These are phyloP conservation scores for Micromys minutus DNA, from an alignment of 2,113 vertebrate species.

Conservation along the genomic window DNA sequence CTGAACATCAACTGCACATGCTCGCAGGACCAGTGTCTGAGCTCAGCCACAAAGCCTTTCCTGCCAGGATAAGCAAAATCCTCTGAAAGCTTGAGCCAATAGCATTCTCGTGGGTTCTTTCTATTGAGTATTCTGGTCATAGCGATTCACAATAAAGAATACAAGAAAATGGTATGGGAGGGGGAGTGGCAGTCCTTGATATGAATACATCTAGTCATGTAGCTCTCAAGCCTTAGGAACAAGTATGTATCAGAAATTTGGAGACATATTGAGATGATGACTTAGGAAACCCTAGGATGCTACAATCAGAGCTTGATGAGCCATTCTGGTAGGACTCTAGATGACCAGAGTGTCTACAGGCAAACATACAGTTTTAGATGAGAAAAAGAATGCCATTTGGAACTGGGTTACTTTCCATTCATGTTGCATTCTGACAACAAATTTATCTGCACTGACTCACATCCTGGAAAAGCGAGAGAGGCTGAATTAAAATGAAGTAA, in stretches of 20 bases:
- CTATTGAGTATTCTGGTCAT: neutral
- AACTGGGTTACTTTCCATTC: neutral
- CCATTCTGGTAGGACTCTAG: neutral
- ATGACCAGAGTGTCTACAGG: neutral
- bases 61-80: neutral
- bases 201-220: neutral
- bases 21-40: neutral
- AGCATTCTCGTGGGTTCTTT: neutral
- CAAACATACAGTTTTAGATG: neutral
- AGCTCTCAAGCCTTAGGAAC: neutral
- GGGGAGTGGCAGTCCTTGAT: neutral
- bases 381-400: neutral
- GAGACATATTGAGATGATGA: neutral
- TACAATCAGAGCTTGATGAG: neutral
- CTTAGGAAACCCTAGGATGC: neutral
- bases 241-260: neutral
- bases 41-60: neutral
- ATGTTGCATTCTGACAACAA: neutral
- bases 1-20: neutral
- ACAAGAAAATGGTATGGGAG: neutral
- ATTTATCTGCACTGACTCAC: neutral
- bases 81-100: neutral
- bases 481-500: neutral
- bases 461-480: neutral
- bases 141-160: neutral